phyloP scores from a whole-genome alignment of 2,797 vertebrate genomes.

The Oceanodroma leucorhoa region DNA sequence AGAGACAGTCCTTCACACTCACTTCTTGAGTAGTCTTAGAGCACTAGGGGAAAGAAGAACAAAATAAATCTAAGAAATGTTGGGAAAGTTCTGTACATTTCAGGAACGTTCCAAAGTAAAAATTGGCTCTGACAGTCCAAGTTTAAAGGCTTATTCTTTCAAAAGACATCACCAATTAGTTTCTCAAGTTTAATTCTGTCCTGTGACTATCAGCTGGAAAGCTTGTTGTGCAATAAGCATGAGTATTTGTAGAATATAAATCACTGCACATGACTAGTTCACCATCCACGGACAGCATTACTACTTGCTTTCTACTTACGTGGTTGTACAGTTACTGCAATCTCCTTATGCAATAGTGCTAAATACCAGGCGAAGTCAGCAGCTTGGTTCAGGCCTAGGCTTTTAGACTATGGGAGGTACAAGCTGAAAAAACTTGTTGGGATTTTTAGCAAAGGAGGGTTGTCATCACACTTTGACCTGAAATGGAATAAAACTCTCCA shows the following conservation, averaged over 20 bases:
- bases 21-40: background rate
- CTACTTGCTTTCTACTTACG: background rate
- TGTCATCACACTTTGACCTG: background rate
- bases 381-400: background rate
- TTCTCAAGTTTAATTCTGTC: conserved; percentile 21
- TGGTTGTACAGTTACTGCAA: background rate
- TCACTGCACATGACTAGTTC: background rate
- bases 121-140: background rate
- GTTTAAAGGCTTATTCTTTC: conserved; percentile 13
- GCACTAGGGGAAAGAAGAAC: background rate
- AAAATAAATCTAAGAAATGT: background rate
- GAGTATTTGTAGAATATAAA: background rate
- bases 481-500: background rate
- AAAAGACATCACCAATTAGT: background rate
- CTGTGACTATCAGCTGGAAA: background rate
- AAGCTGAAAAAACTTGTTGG: background rate
- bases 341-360: background rate
- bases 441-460: background rate
- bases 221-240: background rate
- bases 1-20: conserved; percentile 19
- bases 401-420: background rate
- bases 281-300: background rate
- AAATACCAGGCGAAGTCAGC: background rate
- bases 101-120: background rate
- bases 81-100: background rate